Conservation (phyloP, 2,888 invertebrate genomes). For the Spodoptera picta region DNA sequence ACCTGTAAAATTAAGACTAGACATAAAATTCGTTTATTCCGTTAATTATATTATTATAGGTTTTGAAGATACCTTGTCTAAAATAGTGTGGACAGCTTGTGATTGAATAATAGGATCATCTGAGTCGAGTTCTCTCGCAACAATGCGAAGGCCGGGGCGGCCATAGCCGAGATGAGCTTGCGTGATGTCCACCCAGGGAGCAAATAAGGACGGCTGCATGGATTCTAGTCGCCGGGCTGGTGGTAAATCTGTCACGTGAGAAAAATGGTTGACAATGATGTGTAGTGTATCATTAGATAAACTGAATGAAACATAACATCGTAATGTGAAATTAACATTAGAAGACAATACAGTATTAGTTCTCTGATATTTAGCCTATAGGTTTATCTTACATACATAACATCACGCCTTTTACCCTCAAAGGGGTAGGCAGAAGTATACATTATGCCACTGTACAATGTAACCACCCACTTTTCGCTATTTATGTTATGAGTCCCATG, state of each 20-base stretch:
- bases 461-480: too few species aligned
- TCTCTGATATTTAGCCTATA: too few species aligned
- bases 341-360: too few species aligned
- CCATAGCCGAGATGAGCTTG: constrained; percentile 76
- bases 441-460: too few species aligned
- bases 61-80: constrained; percentile 71
- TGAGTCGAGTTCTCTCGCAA: constrained; percentile 76
- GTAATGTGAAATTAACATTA: too few species aligned
- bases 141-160: constrained; percentile 69
- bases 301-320: too few species aligned
- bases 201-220: constrained; percentile 80
- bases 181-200: constrained; percentile 77
- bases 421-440: too few species aligned
- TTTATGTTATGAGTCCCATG: too few species aligned
- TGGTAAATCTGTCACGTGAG: constrained; percentile 63
- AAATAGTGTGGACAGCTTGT: constrained; percentile 76
- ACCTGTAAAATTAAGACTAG: constrained; percentile 64
- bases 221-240: constrained; percentile 73
- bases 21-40: not conserved
- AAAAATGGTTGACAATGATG: not conserved
- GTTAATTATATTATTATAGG: too few species aligned
- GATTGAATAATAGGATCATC: constrained; percentile 69
- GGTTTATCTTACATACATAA: too few species aligned
- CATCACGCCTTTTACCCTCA: too few species aligned
- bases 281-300: too few species aligned